phyloP scores from a whole-genome alignment of 35 echinoderm and acorn worm genomes.

The Heliocidaris tuberculata region DNA sequence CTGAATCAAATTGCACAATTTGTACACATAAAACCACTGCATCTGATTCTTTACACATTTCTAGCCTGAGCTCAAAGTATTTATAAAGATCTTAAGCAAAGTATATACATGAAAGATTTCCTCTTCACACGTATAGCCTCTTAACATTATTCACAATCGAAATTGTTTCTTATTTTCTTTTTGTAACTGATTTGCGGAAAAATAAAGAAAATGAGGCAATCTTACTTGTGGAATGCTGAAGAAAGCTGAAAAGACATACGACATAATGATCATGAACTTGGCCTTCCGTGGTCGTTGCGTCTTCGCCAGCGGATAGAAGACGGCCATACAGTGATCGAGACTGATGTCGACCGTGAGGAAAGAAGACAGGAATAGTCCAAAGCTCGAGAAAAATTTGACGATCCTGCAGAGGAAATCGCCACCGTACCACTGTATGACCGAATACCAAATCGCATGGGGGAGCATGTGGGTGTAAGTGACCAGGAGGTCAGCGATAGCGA shows the following conservation, averaged over 20 bases:
- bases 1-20: too few species aligned
- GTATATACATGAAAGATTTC: too few species aligned
- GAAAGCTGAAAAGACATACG: slow-evolving; percentile 72
- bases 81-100: too few species aligned
- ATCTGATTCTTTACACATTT: too few species aligned
- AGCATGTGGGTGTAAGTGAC: slow-evolving; percentile 92
- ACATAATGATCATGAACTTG: slow-evolving; percentile 76
- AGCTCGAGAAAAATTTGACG: slow-evolving; percentile 87
- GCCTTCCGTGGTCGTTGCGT: slow-evolving; percentile 60
- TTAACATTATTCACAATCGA: too few species aligned
- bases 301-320: slow-evolving; percentile 77
- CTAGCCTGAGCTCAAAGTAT: too few species aligned
- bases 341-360: slow-evolving; percentile 94
- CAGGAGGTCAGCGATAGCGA: slow-evolving; percentile 80
- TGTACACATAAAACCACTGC: too few species aligned
- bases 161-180: too few species aligned
- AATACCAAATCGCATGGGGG: slow-evolving; percentile 78
- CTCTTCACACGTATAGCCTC: too few species aligned
- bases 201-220: neutral
- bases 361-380: slow-evolving; percentile 81
- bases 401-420: slow-evolving; percentile 83
- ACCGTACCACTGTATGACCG: slow-evolving; percentile 66
- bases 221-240: slow-evolving; percentile 98
- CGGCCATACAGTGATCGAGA: slow-evolving; percentile 79
- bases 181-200: too few species aligned